Evolutionary conservation across 2,797 vertebrate genomes (phyloP).

Genomic region (Phataginus tetradactyla): DNA sequence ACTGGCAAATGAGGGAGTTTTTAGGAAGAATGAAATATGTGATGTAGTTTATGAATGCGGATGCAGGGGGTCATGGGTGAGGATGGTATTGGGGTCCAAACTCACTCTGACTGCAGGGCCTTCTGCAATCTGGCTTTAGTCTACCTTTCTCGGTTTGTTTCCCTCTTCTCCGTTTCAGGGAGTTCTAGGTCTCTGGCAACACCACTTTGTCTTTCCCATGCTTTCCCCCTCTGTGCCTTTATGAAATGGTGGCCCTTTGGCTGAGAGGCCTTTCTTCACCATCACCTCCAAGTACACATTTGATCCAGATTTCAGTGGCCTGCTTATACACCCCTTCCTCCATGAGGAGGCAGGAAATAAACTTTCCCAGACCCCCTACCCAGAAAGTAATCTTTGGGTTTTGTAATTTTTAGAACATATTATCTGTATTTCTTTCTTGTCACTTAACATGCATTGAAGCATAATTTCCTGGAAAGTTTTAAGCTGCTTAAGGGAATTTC

Average conservation of each 20-base stretch:
- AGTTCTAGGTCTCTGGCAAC: background rate
- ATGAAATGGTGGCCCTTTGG: background rate
- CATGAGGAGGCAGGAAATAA: background rate
- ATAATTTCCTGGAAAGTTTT: background rate
- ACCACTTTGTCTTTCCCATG: background rate
- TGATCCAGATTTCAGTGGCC: background rate
- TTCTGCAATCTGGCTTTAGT: background rate
- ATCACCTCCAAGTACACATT: background rate
- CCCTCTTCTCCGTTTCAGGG: background rate
- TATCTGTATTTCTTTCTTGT: background rate
- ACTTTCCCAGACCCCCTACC: background rate
- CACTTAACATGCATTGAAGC: background rate
- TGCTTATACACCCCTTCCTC: background rate
- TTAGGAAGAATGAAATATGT: background rate
- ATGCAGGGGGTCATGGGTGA: fast-evolving
- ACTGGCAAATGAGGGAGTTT: background rate
- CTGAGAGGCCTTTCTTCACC: background rate
- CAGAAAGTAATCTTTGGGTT: background rate
- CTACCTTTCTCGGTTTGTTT: background rate
- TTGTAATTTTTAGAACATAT: background rate
- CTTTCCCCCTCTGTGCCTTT: background rate
- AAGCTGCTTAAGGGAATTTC: background rate
- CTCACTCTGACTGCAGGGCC: background rate
- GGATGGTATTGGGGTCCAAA: fast-evolving
- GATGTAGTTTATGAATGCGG: background rate